Evolutionary conservation across 1,140 invertebrate genomes (phyloP), one percentile per base, ranked within the genome.

Genomic region (Sipha flava): DNA sequence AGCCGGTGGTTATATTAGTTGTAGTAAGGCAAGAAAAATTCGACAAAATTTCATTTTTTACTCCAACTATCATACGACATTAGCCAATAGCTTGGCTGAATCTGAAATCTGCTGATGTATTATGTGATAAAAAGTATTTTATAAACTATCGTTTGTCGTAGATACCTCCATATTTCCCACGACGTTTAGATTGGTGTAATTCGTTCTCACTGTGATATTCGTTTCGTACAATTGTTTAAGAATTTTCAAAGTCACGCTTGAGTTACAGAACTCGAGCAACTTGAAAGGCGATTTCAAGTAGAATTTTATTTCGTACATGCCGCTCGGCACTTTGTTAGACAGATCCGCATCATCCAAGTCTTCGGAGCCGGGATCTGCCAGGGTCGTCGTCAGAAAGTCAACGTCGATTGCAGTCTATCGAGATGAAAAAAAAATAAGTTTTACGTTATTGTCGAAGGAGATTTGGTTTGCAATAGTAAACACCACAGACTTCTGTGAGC

Each of bases 251-350:
- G 23, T 45, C 18, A 81, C 37, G 45, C 18, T 57, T 2, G 64
- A 40, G 45, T 81, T 79, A n/a, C 72, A 73, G 49, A 49, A 77
- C 59, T 81, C 73, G 31, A 81, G 37, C 6, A 79, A 21, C 18
- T 79, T 75, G 34, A 81, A 81, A 14, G 80, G 80, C 3, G 80
- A 77, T 14, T 49, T 52, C 21, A 81, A 37, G 7, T 81, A 77
- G 21, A 81, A 43, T 23, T 77, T 57, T 0, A 49, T 68, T 3
- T 68, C 31, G 29, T 81, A 75, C n/a, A 54, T 43, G 23, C 80
- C 80, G 4, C 29, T 29, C 9, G 73, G 73, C 0, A 77, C 3
- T 7, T 77, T 77, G 31, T 54, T 77, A 12, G 47, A 37, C 6
- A 54, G 9, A 59, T 77, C 73, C 12, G 73, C 52, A 43, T 77